Conservation (phyloP, 2,113 vertebrate genomes). For the Excalfactoria chinensis region DNA sequence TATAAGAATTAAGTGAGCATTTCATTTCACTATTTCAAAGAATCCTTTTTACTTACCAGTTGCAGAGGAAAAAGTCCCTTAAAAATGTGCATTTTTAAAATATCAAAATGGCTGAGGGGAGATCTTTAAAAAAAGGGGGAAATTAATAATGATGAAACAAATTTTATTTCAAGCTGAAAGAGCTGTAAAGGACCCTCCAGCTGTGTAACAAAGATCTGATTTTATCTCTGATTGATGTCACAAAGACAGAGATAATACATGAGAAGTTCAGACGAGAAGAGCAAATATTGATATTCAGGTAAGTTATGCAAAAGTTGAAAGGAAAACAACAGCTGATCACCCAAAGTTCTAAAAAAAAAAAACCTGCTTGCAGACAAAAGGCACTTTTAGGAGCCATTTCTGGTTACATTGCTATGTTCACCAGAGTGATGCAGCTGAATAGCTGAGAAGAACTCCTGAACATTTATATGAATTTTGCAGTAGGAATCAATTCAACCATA, state of each 20-base stretch:
- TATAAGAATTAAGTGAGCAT: neutral
- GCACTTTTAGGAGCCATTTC: neutral
- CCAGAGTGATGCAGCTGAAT: neutral
- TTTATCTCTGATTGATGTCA: neutral
- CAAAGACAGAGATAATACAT: neutral
- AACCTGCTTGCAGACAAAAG: neutral
- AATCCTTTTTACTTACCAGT: neutral
- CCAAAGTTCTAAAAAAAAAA: neutral
- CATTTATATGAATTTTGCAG: conserved; percentile 25
- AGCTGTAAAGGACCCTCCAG: neutral
- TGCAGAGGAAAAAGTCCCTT: neutral
- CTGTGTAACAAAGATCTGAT: neutral
- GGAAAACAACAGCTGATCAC: neutral
- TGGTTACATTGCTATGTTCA: neutral
- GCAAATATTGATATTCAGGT: conserved; percentile 2
- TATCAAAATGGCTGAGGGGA: neutral
- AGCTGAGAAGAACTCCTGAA: neutral
- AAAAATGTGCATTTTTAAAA: neutral
- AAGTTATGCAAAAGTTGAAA: neutral
- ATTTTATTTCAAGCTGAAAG: neutral
- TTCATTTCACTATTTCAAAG: neutral
- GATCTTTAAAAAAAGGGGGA: neutral
- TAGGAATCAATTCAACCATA: neutral
- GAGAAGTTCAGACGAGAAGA: neutral
- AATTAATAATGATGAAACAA: neutral